Percentiles rank a stretch among this genome's conserved stretches.
These are phyloP conservation scores for Hylia prasina DNA, from an alignment of 2,113 vertebrate genomes.

Conservation along the genomic window DNA sequence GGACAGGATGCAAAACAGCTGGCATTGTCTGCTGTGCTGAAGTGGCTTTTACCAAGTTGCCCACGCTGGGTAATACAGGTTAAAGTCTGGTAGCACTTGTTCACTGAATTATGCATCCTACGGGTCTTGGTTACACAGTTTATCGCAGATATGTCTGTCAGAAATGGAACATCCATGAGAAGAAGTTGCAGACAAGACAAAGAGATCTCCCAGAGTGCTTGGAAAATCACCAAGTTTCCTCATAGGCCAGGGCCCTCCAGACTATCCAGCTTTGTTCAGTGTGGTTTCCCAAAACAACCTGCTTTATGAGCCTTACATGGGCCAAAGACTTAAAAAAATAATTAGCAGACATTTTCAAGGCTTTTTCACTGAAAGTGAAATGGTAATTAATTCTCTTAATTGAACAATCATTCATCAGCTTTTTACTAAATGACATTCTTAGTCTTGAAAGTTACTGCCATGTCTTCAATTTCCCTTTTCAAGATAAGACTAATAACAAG, in stretches of 20 bases:
- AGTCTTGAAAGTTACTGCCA: conserved; percentile 6
- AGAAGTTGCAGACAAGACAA: background rate
- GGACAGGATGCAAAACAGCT: background rate
- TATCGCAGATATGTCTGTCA: background rate
- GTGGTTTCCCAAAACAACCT: background rate
- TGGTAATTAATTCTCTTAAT: conserved; percentile 26
- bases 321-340: background rate
- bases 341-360: background rate
- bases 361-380: background rate
- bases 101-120: background rate
- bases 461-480: conserved; percentile 1
- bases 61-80: background rate
- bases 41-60: background rate
- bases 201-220: fast-evolving
- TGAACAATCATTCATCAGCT: background rate
- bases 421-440: conserved; percentile 20
- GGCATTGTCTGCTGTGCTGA: background rate
- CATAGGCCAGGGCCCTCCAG: background rate
- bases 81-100: background rate
- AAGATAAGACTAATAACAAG: background rate
- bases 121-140: background rate
- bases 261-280: background rate
- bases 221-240: background rate
- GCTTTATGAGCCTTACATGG: background rate
- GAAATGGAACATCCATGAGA: background rate